phyloP scores from a whole-genome alignment of 2,797 vertebrate species.

The Lophius americanus region DNA sequence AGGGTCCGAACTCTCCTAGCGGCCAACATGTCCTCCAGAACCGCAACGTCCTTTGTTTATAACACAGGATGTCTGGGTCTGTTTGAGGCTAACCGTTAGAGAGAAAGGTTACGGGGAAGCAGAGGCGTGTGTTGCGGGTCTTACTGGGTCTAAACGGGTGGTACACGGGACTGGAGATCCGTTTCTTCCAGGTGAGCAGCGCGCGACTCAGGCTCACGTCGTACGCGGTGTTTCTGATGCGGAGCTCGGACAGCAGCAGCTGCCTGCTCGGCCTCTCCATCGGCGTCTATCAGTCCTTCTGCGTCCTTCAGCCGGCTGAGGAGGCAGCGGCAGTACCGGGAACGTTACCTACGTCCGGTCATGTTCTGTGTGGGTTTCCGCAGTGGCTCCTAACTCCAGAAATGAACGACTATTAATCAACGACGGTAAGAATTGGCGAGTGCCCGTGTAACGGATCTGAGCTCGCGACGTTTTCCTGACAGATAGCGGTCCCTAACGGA shows the following conservation, averaged over 20 bases:
- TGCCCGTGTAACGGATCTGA: slow-evolving; percentile 30
- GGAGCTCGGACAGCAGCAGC: slow-evolving; percentile 83
- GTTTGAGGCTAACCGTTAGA: not conserved
- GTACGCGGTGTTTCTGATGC: slow-evolving; percentile 79
- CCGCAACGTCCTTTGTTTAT: slow-evolving; percentile 31
- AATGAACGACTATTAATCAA: accelerated
- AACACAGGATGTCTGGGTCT: slow-evolving; percentile 8
- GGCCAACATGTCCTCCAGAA: slow-evolving; percentile 6
- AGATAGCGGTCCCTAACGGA: slow-evolving; percentile 71
- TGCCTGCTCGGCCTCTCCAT: slow-evolving; percentile 77
- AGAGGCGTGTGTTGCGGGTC: slow-evolving; percentile 3
- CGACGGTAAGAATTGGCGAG: accelerated
- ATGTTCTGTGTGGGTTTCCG: slow-evolving; percentile 39
- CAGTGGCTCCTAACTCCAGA: not conserved
- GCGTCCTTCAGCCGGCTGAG: slow-evolving; percentile 48
- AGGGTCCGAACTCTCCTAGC: not conserved
- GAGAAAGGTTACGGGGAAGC: not conserved
- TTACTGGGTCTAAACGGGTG: slow-evolving; percentile 75
- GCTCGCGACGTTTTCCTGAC: slow-evolving; percentile 26
- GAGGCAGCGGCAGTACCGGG: slow-evolving; percentile 25
- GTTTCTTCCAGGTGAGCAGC: slow-evolving; percentile 84
- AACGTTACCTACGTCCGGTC: slow-evolving; percentile 57
- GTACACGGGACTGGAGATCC: slow-evolving; percentile 63
- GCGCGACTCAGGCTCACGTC: slow-evolving; percentile 86
- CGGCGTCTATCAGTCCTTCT: slow-evolving; percentile 17